Evolutionary conservation across 2,113 vertebrate species (phyloP), one percentile per base, ranked within the genome.

Genomic region (Actenoides hombroni): DNA sequence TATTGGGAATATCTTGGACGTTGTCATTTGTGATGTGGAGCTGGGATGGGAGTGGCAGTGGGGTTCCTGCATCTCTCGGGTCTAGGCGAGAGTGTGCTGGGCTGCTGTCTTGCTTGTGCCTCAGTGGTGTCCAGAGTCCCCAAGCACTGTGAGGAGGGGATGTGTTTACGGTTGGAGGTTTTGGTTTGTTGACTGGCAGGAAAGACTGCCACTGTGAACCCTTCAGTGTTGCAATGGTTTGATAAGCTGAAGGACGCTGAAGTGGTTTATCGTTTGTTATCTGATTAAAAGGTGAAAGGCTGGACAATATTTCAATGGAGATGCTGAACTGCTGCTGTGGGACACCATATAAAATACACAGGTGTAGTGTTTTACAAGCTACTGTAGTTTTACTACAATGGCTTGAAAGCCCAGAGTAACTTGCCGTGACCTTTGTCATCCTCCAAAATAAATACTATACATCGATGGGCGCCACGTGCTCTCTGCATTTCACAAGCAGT

Each of bases 231-330:
- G 94, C 88, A 93, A 90, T 29, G 16, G 35, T 48, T 63, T 10
- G 3, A 88, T 93, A 94, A 97, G 79, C 59, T 68, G 95, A 95
- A 90, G 95, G 94, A 75, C 90, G 0, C 76, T 84, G 68, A 70
- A 60, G 68, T 31, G 64, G 51, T 68, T 96, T 83, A 71, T 95
- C 28, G 16, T 81, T 70, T 88, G 26, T 90, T 88, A 83, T 75
- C 91, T 61, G 73, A 80, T 49, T 60, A 78, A 48, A 48, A 93
- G 86, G 33, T 96, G 77, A 97, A 96, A 96, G 94, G 91, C 88
- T 91, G 51, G 39, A 25, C 3, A 13, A 5, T 77, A 59, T 77
- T 90, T 92, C 65, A 90, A 1, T 84, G 94, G 73, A 69, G 49
- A 65, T 88, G 64, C 78, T 76, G 61, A 88, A 86, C 86, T 84